Conservation (phyloP, 2,113 vertebrate genomes). For the Passer montanus region DNA sequence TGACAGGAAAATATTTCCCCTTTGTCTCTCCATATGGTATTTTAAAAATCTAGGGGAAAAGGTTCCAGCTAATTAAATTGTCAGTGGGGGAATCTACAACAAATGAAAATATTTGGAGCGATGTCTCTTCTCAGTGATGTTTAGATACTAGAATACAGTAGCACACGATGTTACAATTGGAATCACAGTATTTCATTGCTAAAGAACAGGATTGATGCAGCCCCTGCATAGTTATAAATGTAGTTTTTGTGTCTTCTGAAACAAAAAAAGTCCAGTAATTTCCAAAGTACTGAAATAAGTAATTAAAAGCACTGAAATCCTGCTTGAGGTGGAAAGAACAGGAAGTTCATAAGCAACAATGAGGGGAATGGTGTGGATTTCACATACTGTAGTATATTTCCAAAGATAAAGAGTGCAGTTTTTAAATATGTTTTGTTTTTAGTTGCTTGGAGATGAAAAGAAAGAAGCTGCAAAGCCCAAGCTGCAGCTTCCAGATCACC, state of each 20-base stretch:
- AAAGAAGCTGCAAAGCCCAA: conserved; percentile 46
- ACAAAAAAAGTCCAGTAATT: not conserved
- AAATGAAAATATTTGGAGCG: conserved; percentile 45
- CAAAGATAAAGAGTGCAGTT: not conserved
- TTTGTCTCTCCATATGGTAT: conserved; percentile 59
- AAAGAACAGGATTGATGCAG: not conserved
- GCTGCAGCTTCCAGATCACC: conserved; percentile 68
- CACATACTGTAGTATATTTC: not conserved
- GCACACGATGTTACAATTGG: not conserved
- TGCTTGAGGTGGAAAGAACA: not conserved
- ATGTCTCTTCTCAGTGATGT: not conserved
- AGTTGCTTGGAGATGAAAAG: conserved; percentile 61
- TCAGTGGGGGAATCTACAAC: not conserved
- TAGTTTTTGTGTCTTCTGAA: not conserved
- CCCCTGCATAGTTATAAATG: not conserved
- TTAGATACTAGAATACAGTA: not conserved
- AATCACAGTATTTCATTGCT: not conserved
- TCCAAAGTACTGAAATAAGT: not conserved
- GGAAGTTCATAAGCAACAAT: not conserved
- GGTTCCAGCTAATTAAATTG: conserved; percentile 55
- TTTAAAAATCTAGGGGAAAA: conserved; percentile 34
- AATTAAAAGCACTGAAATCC: not conserved
- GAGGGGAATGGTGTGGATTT: not conserved
- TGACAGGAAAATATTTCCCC: conserved; percentile 63
- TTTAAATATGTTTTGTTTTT: conserved; percentile 49